Conservation (phyloP, 2,113 vertebrate genomes). For the Oryzias celebensis region DNA sequence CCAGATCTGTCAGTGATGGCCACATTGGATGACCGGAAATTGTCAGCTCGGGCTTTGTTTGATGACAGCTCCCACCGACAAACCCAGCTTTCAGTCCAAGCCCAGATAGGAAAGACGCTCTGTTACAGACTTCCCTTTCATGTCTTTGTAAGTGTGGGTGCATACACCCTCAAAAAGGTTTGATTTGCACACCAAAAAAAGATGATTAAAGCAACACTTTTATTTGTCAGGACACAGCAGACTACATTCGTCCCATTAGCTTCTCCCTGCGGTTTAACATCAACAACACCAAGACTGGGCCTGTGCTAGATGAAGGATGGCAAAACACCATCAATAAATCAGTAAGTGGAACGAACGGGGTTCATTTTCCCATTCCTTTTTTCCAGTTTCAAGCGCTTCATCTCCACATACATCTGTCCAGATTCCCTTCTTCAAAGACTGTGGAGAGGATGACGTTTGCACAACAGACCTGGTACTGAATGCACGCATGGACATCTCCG, state of each 20-base stretch:
- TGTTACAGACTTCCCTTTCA: slow-evolving; percentile 87
- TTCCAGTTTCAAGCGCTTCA: neutral
- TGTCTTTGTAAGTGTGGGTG: slow-evolving; percentile 81
- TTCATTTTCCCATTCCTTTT: neutral
- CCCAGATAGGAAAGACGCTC: slow-evolving; percentile 70
- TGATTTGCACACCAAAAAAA: neutral
- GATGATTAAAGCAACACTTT: neutral
- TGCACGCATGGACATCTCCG: slow-evolving; percentile 83
- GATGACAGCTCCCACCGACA: slow-evolving; percentile 84
- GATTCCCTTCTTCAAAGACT: slow-evolving; percentile 96
- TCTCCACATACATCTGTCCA: slow-evolving; percentile 46
- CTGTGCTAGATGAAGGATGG: slow-evolving; percentile 85
- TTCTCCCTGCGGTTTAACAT: slow-evolving; percentile 85
- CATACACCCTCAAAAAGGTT: neutral
- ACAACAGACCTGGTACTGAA: slow-evolving; percentile 84
- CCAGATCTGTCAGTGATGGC: slow-evolving; percentile 80
- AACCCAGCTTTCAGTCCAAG: slow-evolving; percentile 65
- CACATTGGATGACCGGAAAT: slow-evolving; percentile 84
- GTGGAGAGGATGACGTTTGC: slow-evolving; percentile 90
- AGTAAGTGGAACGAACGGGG: slow-evolving; percentile 71
- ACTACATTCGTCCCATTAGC: slow-evolving; percentile 89
- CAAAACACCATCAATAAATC: slow-evolving; percentile 80
- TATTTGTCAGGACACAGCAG: slow-evolving; percentile 84
- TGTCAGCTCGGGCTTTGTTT: slow-evolving; percentile 83
- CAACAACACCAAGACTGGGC: slow-evolving; percentile 79